Conservation (phyloP, 2,797 vertebrate species). For the Spheniscus humboldti region DNA sequence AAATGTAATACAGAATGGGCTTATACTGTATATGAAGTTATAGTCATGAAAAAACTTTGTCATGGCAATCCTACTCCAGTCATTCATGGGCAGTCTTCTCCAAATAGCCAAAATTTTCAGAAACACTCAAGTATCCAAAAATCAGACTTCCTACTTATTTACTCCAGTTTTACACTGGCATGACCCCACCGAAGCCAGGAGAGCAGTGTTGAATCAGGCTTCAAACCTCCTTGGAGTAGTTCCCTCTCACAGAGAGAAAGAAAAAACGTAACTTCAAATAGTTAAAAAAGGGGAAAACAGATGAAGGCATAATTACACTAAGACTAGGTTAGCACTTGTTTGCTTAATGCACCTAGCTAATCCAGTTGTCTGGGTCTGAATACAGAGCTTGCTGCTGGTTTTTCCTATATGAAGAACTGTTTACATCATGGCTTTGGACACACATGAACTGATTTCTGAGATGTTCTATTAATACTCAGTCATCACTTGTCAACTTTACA, state of each 20-base stretch:
- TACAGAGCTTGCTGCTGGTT: neutral
- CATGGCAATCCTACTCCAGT: neutral
- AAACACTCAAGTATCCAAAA: neutral
- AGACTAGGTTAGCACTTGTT: neutral
- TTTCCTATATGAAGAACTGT: neutral
- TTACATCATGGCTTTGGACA: neutral
- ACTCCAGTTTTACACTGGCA: neutral
- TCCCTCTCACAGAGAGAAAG: neutral
- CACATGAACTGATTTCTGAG: neutral
- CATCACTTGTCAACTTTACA: neutral
- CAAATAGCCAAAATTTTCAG: neutral
- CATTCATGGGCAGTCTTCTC: neutral
- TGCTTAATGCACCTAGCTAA: neutral
- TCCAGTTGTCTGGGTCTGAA: neutral
- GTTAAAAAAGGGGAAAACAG: neutral
- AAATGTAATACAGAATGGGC: neutral
- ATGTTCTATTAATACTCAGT: neutral
- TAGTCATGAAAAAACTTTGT: neutral
- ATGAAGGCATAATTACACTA: neutral
- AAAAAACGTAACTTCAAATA: neutral
- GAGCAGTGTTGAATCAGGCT: neutral
- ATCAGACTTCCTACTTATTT: neutral
- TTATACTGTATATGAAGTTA: neutral
- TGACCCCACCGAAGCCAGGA: neutral
- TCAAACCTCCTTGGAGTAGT: neutral